Evolutionary conservation across 1,140 invertebrate genomes (phyloP).

Genomic region (Monochamus saltuarius): DNA sequence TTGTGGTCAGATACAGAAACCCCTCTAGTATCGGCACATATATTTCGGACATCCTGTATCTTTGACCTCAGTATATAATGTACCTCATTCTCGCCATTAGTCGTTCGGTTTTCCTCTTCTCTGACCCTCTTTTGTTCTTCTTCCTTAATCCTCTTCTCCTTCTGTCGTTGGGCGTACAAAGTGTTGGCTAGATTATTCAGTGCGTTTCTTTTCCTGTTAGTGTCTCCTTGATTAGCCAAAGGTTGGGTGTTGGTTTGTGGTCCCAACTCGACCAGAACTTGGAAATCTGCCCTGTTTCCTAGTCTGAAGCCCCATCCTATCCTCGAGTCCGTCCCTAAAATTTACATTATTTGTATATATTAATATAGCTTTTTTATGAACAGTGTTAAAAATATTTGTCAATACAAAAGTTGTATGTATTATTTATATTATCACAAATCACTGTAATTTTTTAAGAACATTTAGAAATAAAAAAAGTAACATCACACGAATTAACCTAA

Average conservation of each 20-base stretch:
- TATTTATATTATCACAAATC: no score
- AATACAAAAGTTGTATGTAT: no score
- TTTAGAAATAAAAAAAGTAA: no score
- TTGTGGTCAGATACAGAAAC: no score
- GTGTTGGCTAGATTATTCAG: conserved; percentile 37
- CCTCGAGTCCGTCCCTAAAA: conserved; percentile 74
- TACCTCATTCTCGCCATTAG: conserved; percentile 9
- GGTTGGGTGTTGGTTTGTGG: conserved; percentile 70
- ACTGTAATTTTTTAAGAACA: no score
- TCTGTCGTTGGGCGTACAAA: conserved; percentile 45
- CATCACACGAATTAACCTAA: no score
- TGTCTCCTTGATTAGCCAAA: conserved; percentile 53
- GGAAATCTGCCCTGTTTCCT: conserved; percentile 78
- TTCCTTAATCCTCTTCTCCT: conserved; percentile 33
- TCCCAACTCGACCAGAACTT: conserved; percentile 73
- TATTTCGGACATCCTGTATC: no score
- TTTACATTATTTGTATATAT: neutral
- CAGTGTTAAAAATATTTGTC: no score
- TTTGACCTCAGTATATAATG: no score
- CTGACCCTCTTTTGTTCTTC: conserved; percentile 8
- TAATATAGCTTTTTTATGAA: no score
- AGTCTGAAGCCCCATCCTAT: conserved; percentile 76
- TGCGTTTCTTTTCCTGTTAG: conserved; percentile 39
- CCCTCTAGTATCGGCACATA: no score
- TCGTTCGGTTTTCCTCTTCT: neutral